Percentiles rank a stretch among this genome's conserved stretches.
Evolutionary conservation across 2,113 vertebrate genomes (phyloP).

Genomic region (Salvelinus sp.): DNA sequence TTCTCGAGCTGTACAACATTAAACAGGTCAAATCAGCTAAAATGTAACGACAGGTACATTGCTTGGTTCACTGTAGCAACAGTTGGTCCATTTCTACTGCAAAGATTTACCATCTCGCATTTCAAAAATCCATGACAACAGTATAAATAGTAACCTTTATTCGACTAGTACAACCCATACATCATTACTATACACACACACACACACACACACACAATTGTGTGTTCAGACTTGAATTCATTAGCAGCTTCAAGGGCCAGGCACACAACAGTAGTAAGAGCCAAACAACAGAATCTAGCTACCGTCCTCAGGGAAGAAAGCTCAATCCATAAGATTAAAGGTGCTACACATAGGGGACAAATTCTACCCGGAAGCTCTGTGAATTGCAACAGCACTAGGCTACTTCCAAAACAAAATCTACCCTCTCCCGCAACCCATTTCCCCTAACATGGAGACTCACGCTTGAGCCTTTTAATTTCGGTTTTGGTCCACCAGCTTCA

Average conservation of each 20-base stretch:
- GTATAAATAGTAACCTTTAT: constrained; percentile 53
- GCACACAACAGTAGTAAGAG: constrained; percentile 44
- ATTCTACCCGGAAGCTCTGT: constrained; percentile 4
- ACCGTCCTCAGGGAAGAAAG: constrained; percentile 50
- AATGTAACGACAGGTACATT: not conserved
- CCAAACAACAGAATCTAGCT: constrained; percentile 2
- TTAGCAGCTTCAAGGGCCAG: constrained; percentile 74
- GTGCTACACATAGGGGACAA: constrained; percentile 31
- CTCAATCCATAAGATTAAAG: constrained; percentile 42
- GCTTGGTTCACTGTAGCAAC: not conserved
- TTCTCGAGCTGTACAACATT: constrained; percentile 58
- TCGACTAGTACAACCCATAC: constrained; percentile 52
- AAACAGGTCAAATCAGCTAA: constrained; percentile 14
- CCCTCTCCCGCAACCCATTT: no score
- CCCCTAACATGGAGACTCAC: no score
- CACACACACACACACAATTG: constrained; percentile 54
- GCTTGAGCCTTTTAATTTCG: no score
- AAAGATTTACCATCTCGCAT: constrained; percentile 20
- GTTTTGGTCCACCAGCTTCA: no score
- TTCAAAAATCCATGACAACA: constrained; percentile 10
- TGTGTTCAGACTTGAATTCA: constrained; percentile 60
- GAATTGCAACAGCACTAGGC: not conserved
- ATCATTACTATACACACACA: constrained; percentile 51
- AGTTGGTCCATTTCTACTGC: not conserved
- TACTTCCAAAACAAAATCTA: no score